Evolutionary conservation across 2,797 vertebrate species (phyloP).

Genomic region (Cyclura pinguis): DNA sequence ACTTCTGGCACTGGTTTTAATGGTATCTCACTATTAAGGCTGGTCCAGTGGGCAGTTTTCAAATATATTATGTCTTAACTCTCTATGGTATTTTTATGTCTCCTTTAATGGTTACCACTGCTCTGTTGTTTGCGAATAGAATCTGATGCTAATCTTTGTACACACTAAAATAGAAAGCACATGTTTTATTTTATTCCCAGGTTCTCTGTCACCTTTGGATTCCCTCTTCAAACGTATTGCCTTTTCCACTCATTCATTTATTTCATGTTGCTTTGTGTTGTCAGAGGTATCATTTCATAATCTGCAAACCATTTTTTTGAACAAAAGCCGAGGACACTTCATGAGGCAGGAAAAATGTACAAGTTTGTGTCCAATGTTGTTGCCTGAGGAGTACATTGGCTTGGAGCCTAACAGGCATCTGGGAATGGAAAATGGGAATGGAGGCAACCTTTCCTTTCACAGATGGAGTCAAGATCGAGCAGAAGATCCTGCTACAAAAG

Average conservation of each 20-base stretch:
- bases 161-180: constrained; percentile 39
- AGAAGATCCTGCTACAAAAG: background rate
- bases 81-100: background rate
- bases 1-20: background rate
- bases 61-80: background rate
- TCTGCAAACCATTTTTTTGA: background rate
- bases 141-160: constrained; percentile 22
- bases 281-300: constrained; percentile 18
- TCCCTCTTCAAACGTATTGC: background rate
- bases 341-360: background rate
- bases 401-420: background rate
- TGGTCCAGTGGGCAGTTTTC: too few relatives aligned
- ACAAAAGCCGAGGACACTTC: background rate
- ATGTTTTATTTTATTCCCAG: constrained; percentile 40
- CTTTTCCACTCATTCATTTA: constrained; percentile 23
- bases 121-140: background rate
- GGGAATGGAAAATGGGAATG: background rate
- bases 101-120: background rate
- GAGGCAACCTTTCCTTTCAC: background rate
- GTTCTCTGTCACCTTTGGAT: constrained; percentile 47
- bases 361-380: background rate
- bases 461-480: background rate
- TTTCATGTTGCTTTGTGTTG: constrained; percentile 15
- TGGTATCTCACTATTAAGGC: background rate
- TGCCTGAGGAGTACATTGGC: background rate